Evolutionary conservation across 2,888 invertebrate genomes (phyloP).

Genomic region (Aspidiotus destructor): DNA sequence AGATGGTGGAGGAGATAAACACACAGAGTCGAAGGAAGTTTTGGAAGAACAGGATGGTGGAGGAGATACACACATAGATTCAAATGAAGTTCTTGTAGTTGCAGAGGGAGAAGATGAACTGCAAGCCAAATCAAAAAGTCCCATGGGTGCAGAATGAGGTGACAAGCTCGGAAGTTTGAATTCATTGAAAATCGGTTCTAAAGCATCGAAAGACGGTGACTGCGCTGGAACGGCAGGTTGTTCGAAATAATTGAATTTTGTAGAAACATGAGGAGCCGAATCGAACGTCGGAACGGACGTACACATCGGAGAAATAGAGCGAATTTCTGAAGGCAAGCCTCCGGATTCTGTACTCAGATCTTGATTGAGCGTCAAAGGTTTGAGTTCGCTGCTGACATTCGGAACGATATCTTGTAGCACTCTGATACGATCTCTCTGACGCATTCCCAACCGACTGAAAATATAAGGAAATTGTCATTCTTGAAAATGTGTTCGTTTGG

Average conservation of each 20-base stretch:
- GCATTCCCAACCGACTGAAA: constrained; percentile 15
- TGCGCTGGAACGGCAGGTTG: not conserved
- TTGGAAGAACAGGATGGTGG: no score
- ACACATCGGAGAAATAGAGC: not conserved
- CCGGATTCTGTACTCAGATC: not conserved
- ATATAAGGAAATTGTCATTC: not conserved
- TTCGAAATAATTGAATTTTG: not conserved
- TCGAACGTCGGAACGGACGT: not conserved
- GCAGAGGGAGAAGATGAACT: no score
- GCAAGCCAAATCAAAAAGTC: no score
- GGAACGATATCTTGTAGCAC: constrained; percentile 10
- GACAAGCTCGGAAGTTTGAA: no score
- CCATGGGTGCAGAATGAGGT: no score
- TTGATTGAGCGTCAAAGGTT: not conserved
- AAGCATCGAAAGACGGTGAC: no score
- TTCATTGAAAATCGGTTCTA: no score
- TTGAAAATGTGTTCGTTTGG: not conserved
- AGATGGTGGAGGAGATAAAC: no score
- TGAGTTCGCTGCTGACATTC: not conserved
- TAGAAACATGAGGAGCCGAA: not conserved
- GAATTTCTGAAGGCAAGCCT: not conserved
- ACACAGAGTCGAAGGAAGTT: no score
- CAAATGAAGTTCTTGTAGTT: no score
- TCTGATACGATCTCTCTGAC: not conserved
- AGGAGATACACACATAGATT: no score